Evolutionary conservation across 2,888 invertebrate genomes (phyloP).

Genomic region (Psococerastis gibbosa): DNA sequence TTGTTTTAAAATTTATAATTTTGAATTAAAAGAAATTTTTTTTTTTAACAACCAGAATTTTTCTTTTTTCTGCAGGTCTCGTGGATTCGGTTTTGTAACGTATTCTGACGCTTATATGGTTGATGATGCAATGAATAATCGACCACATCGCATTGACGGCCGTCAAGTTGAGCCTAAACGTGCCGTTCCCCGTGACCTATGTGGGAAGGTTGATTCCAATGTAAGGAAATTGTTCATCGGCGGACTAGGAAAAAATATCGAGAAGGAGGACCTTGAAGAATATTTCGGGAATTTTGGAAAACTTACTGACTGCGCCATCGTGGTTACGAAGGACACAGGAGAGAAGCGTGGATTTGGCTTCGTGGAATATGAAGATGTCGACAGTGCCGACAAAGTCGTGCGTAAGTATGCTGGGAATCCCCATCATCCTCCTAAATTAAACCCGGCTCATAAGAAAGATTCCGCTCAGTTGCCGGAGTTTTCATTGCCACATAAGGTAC

Average conservation of each 20-base stretch:
- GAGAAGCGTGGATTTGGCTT: slow-evolving; percentile 36
- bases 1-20: too few relatives aligned
- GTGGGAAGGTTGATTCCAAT: slow-evolving; percentile 29
- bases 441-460: too few relatives aligned
- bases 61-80: slow-evolving; percentile 22
- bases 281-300: slow-evolving; percentile 25
- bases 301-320: slow-evolving; percentile 27
- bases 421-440: too few relatives aligned
- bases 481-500: too few relatives aligned
- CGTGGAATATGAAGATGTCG: slow-evolving; percentile 34
- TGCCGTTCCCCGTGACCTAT: slow-evolving; percentile 23
- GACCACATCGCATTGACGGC: slow-evolving; percentile 37
- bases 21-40: too few relatives aligned
- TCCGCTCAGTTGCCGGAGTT: too few relatives aligned
- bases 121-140: slow-evolving; percentile 32
- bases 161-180: slow-evolving; percentile 37
- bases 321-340: slow-evolving; percentile 30
- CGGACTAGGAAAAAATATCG: slow-evolving; percentile 31
- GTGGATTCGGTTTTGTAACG: slow-evolving; percentile 42
- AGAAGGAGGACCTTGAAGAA: slow-evolving; percentile 27
- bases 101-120: slow-evolving; percentile 31
- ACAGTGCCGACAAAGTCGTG: slow-evolving; percentile 33
- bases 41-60: too few relatives aligned
- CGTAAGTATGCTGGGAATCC: too few relatives aligned
- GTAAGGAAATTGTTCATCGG: slow-evolving; percentile 35